These are phyloP conservation scores for Collichthys lucidus DNA, from an alignment of 2,113 vertebrate species.

Conservation along the genomic window DNA sequence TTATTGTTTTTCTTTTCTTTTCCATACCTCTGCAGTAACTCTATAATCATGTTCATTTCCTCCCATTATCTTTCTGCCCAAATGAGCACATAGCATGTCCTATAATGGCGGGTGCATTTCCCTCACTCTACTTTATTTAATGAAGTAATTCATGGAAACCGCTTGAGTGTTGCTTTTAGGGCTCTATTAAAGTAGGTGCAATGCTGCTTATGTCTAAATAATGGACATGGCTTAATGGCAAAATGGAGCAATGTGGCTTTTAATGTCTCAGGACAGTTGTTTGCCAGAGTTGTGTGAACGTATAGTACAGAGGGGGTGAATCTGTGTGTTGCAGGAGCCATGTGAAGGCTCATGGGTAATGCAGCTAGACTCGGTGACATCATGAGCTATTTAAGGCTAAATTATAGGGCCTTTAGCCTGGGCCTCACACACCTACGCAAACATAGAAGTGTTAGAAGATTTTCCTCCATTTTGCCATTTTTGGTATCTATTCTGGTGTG, in stretches of 20 bases:
- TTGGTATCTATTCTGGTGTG: slow-evolving; percentile 61
- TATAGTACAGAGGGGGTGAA: not conserved
- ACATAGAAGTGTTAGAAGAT: slow-evolving; percentile 65
- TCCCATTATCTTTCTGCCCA: slow-evolving; percentile 74
- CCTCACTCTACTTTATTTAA: slow-evolving; percentile 59
- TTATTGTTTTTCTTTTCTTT: slow-evolving; percentile 35
- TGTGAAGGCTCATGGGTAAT: slow-evolving; percentile 31
- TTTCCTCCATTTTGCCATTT: slow-evolving; percentile 63
- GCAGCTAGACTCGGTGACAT: slow-evolving; percentile 66
- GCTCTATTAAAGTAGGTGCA: slow-evolving; percentile 66
- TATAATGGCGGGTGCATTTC: slow-evolving; percentile 59
- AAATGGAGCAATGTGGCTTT: slow-evolving; percentile 43
- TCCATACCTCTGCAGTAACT: slow-evolving; percentile 50
- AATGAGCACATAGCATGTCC: slow-evolving; percentile 64
- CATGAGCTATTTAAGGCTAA: slow-evolving; percentile 76
- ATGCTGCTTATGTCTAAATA: slow-evolving; percentile 37
- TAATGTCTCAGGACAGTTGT: slow-evolving; percentile 10
- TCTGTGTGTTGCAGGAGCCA: slow-evolving; percentile 1
- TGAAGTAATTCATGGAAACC: slow-evolving; percentile 67
- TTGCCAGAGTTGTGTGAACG: not conserved
- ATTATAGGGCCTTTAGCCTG: slow-evolving; percentile 69
- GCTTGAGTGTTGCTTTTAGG: slow-evolving; percentile 54
- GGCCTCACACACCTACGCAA: slow-evolving; percentile 72
- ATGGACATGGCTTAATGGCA: slow-evolving; percentile 34
- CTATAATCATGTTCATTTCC: slow-evolving; percentile 76